Conservation (phyloP, 2,797 vertebrate genomes). For the Alauda arvensis region DNA sequence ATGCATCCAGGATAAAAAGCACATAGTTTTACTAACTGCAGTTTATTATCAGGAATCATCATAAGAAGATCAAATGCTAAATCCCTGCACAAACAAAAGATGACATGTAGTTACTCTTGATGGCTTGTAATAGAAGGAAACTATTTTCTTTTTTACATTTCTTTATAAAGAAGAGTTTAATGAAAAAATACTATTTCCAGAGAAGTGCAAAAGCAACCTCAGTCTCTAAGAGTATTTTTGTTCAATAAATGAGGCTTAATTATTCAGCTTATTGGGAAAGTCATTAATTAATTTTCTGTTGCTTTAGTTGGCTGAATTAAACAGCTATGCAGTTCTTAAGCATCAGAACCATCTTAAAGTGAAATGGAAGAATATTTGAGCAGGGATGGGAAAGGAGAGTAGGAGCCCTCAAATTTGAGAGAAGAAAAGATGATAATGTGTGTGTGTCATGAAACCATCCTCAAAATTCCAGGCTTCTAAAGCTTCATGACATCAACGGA, state of each 20-base stretch:
- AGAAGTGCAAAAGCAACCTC: background rate
- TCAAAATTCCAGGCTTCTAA: background rate
- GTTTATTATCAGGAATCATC: slow-evolving; percentile 87
- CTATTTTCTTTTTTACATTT: background rate
- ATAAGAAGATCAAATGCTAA: slow-evolving; percentile 84
- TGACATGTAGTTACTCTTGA: background rate
- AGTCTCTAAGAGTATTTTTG: background rate
- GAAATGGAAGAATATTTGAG: background rate
- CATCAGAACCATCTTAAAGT: background rate
- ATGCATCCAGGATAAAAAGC: slow-evolving; percentile 86
- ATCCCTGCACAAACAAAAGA: slow-evolving; percentile 76
- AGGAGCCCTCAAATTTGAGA: background rate
- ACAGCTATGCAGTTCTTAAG: background rate
- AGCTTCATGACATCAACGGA: background rate
- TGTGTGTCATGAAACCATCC: background rate
- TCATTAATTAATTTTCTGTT: background rate
- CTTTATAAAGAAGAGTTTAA: background rate
- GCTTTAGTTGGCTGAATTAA: background rate
- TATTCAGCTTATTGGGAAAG: background rate
- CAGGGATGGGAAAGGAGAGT: background rate
- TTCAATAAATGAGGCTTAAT: background rate
- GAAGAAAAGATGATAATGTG: background rate
- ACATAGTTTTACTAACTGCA: slow-evolving; percentile 87
- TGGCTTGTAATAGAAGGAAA: background rate
- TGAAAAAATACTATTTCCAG: background rate